Evolutionary conservation across 2,797 vertebrate species (phyloP), one percentile per base, ranked within the genome.

Genomic region (Tokudaia muenninki): DNA sequence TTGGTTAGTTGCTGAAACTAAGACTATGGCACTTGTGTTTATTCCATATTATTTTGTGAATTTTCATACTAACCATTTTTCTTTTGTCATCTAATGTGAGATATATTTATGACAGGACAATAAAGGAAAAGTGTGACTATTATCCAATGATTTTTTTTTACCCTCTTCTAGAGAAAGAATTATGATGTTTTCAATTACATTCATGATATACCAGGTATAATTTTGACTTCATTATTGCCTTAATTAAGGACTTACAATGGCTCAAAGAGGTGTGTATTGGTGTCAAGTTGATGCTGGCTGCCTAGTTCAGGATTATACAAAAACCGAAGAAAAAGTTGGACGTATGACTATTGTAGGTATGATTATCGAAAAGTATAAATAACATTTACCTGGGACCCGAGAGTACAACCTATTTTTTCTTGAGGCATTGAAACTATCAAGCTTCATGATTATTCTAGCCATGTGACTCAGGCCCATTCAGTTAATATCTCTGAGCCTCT

Each of bases 401-500:
- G 70, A 29, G 47, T 26, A 41, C 16, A 9, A 80, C 21, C 29
- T 70, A 26, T 16, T 41, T 91, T 91, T 82, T 87, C 44, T 82
- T 8, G 34, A 82, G 72, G 31, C 61, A 41, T 77, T 29, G 31
- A 77, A 24, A 63, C 7, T 72, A 65, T 72, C 21, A 65, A 83
- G 9, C 87, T 61, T n/a, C 11, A 63, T 3, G 59, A 34, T 34
- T 21, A 91, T 82, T 90, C 52, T 57, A 93, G 34, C 24, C 17
- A 24, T 10, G 47, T 50, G 79, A 86, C 81, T 44, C 37, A 1
- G 11, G 1, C 24, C 26, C 84, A 59, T 21, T 70, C 55, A 75
- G 55, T 82, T 84, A 55, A 75, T 93, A 29, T 93, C 14, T 80
- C 50, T 78, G 84, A 91, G 74, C 24, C 52, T 92, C 37, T 95